These are phyloP conservation scores for Agrochola circellaris DNA, from an alignment of 2,888 invertebrate genomes.

Conservation along the genomic window DNA sequence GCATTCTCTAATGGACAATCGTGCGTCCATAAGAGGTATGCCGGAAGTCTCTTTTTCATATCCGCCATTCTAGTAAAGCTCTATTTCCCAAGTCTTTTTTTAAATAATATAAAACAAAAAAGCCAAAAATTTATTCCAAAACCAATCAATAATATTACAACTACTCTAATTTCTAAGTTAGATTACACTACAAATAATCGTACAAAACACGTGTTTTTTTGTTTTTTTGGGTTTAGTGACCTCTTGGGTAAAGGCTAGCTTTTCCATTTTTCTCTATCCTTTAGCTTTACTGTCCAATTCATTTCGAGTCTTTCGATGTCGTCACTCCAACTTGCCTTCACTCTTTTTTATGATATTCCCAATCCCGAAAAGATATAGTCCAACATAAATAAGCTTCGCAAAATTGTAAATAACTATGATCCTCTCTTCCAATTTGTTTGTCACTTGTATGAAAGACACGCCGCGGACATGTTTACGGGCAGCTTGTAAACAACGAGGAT, in stretches of 20 bases:
- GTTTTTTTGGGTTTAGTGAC: too few relatives aligned
- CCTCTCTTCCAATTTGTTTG: background rate
- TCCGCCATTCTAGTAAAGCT: background rate
- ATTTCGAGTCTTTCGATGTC: background rate
- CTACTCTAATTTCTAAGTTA: too few relatives aligned
- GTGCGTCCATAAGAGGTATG: background rate
- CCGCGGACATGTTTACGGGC: conserved; percentile 33
- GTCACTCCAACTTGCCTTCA: background rate
- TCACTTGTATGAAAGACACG: background rate
- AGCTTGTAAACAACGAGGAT: conserved; percentile 50
- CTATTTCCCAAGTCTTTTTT: background rate
- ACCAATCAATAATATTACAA: too few relatives aligned
- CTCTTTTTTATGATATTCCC: background rate
- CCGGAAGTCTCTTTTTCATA: background rate
- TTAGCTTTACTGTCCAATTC: background rate
- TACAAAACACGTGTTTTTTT: too few relatives aligned
- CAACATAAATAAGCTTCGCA: background rate
- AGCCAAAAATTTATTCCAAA: too few relatives aligned
- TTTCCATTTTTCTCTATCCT: background rate
- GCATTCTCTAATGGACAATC: background rate
- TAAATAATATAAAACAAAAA: too few relatives aligned
- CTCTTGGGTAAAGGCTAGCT: too few relatives aligned
- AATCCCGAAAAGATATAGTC: background rate
- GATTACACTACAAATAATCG: too few relatives aligned
- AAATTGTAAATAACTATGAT: background rate